A percentile compares a stretch with the other conserved stretches of the same genome.
Evolutionary conservation across 2,113 vertebrate genomes (phyloP).

Genomic region (Pteropus alecto): DNA sequence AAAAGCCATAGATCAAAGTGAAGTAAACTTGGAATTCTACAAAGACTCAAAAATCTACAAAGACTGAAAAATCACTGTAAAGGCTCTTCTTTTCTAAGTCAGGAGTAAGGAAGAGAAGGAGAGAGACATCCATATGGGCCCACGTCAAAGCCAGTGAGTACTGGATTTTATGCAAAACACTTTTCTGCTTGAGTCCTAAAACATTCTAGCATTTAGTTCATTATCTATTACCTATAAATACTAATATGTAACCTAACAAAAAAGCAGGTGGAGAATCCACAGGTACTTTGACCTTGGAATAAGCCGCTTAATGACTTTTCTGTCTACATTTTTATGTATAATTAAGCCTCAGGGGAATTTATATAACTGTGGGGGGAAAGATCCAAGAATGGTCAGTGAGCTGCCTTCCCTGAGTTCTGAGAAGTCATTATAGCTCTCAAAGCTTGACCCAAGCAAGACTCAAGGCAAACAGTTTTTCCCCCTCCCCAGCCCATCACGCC

Average conservation of each 20-base stretch:
- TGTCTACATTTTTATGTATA: not conserved
- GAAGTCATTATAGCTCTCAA: not conserved
- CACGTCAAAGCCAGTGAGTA: not conserved
- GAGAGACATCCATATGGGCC: not conserved
- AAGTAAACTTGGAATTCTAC: not conserved
- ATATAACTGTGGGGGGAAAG: not conserved
- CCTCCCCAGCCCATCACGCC: not conserved
- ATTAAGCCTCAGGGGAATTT: conserved; percentile 5
- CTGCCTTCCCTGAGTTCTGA: not conserved
- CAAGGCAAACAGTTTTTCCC: not conserved
- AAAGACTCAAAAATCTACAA: not conserved
- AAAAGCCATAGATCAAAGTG: not conserved
- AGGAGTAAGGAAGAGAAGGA: not conserved
- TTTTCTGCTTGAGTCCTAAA: not conserved
- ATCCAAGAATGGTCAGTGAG: not conserved
- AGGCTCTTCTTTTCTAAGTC: not conserved
- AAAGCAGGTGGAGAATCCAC: not conserved
- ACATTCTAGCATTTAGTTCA: not conserved
- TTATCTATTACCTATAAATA: not conserved
- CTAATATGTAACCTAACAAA: not conserved
- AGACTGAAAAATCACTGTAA: not conserved
- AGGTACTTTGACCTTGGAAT: not conserved
- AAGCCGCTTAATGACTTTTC: not conserved
- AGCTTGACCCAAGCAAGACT: not conserved
- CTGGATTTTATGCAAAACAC: not conserved